Evolutionary conservation across 2,888 invertebrate species (phyloP).

Genomic region (Apamea sordens): DNA sequence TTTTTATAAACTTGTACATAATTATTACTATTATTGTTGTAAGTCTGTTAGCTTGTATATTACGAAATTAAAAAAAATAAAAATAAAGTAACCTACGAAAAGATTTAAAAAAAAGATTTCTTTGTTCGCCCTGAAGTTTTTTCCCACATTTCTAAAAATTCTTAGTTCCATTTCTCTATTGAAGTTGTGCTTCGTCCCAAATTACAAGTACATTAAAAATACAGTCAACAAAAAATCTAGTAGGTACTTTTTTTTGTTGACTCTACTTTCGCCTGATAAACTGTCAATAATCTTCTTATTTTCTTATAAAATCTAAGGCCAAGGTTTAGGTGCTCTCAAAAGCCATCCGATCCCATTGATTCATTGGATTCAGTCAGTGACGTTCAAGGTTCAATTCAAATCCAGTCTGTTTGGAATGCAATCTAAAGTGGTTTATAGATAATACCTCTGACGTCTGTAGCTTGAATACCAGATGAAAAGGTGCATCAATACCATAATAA

Average conservation of each 20-base stretch:
- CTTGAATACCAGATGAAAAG: conserved; percentile 12
- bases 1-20: background rate
- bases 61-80: background rate
- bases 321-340: background rate
- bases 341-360: background rate
- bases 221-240: too few relatives aligned
- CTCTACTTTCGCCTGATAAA: too few relatives aligned
- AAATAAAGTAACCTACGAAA: background rate
- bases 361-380: conserved; percentile 8
- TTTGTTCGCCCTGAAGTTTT: too few relatives aligned
- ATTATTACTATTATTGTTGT: background rate
- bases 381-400: conserved; percentile 24
- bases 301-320: background rate
- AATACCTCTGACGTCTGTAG: conserved; percentile 36
- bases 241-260: too few relatives aligned
- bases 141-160: too few relatives aligned
- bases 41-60: background rate
- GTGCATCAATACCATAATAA: background rate
- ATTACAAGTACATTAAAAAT: too few relatives aligned
- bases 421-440: conserved; percentile 45
- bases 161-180: too few relatives aligned
- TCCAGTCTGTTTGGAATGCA: conserved; percentile 22
- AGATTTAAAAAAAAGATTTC: background rate
- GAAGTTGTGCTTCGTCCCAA: too few relatives aligned
- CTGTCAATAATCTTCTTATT: background rate